phyloP scores from a whole-genome alignment of 1,140 invertebrate species.

The Paracyclopina nana region DNA sequence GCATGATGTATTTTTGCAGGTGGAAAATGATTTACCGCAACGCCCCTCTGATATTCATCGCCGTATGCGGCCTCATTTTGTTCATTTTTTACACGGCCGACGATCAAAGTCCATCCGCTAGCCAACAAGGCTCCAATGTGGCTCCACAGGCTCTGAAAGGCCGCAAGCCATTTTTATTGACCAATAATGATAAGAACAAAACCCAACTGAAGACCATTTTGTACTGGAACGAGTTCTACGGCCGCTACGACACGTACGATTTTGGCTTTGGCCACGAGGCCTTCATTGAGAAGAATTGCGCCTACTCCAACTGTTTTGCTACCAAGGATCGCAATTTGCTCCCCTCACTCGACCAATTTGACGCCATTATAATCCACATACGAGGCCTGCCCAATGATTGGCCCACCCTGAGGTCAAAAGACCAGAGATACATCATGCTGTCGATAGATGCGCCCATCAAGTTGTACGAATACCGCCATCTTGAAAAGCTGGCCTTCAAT shows the following conservation, averaged over 20 bases:
- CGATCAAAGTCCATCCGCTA: neutral
- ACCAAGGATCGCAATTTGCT: slow-evolving; percentile 8
- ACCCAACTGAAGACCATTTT: slow-evolving; percentile 10
- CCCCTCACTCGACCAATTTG: slow-evolving; percentile 7
- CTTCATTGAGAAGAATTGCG: slow-evolving; percentile 9
- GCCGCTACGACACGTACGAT: slow-evolving; percentile 14
- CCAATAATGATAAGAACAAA: slow-evolving; percentile 1
- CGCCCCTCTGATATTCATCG: neutral
- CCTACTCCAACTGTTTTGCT: slow-evolving; percentile 2
- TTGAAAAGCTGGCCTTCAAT: slow-evolving; percentile 29
- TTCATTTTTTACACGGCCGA: neutral
- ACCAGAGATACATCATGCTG: slow-evolving; percentile 12
- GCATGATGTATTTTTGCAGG: neutral
- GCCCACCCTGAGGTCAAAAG: neutral
- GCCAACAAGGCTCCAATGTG: neutral
- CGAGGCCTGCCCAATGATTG: slow-evolving; percentile 11
- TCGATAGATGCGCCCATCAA: slow-evolving; percentile 12
- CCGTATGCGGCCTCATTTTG: neutral
- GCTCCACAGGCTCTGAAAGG: neutral
- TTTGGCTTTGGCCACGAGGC: slow-evolving; percentile 12
- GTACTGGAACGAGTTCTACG: slow-evolving; percentile 15
- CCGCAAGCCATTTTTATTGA: neutral
- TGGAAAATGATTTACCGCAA: neutral
- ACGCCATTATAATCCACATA: slow-evolving; percentile 13
- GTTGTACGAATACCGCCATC: slow-evolving; percentile 1